Conservation (phyloP, 2,888 invertebrate species). For the Monoplex corrugatus region DNA sequence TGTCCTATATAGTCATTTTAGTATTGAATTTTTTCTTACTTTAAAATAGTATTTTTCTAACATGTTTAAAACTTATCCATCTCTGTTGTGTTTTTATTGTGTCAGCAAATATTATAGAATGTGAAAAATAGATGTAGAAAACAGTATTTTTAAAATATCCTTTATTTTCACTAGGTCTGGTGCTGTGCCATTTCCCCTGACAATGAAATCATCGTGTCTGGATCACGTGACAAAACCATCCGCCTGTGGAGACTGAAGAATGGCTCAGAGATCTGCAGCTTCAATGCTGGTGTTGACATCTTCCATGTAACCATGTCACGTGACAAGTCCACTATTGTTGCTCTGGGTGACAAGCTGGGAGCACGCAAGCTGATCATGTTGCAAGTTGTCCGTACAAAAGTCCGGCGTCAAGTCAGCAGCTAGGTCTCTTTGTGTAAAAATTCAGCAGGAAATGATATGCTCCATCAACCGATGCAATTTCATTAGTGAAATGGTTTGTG, state of each 20-base stretch:
- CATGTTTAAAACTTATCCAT: no score
- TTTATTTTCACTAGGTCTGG: slow-evolving; percentile 75
- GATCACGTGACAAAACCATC: slow-evolving; percentile 80
- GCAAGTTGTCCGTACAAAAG: slow-evolving; percentile 78
- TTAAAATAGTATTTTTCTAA: no score
- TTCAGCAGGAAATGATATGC: neutral
- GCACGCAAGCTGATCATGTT: slow-evolving; percentile 81
- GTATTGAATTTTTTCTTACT: no score
- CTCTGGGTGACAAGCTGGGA: slow-evolving; percentile 80
- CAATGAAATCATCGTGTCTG: slow-evolving; percentile 80
- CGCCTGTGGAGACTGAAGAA: slow-evolving; percentile 80
- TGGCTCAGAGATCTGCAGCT: slow-evolving; percentile 79
- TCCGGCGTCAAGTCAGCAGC: slow-evolving; percentile 68
- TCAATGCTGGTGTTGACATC: slow-evolving; percentile 80
- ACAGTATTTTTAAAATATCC: neutral
- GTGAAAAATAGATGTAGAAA: no score
- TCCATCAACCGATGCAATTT: neutral
- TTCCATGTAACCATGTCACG: slow-evolving; percentile 80
- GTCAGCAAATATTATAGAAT: no score
- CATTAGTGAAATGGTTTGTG: no score
- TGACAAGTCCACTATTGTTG: slow-evolving; percentile 81
- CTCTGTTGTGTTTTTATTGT: no score
- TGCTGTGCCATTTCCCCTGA: slow-evolving; percentile 80
- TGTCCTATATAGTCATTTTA: no score
- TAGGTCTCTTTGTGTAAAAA: no score